Conservation (phyloP, 2,888 invertebrate species). For the Stenolophus ochropezus region DNA sequence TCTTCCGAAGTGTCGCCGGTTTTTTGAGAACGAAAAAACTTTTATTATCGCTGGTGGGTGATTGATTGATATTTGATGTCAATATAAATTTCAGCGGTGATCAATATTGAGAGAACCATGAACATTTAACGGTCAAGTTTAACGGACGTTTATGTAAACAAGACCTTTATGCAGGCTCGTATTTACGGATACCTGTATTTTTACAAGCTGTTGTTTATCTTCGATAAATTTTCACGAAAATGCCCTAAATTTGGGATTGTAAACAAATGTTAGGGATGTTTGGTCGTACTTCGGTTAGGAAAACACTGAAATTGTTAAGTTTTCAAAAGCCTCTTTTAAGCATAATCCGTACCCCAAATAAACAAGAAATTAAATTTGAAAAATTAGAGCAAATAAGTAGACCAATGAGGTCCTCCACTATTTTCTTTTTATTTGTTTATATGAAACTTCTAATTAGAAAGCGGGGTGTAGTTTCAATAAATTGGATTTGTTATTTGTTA, state of each 20-base stretch:
- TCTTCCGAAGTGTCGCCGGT: neutral
- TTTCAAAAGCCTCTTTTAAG: no score
- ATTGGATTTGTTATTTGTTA: no score
- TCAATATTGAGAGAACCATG: slow-evolving; percentile 52
- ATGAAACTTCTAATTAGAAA: no score
- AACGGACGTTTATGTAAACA: slow-evolving; percentile 9
- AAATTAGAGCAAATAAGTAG: no score
- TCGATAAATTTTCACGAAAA: no score
- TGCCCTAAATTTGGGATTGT: neutral
- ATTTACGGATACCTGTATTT: slow-evolving; percentile 10
- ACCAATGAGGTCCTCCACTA: no score
- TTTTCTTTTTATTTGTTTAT: no score
- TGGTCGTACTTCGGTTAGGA: neutral
- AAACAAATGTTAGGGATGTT: neutral
- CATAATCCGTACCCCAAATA: no score
- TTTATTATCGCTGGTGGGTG: slow-evolving; percentile 37
- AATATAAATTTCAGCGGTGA: slow-evolving; percentile 51
- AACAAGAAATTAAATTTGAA: no score
- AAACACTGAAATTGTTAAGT: neutral
- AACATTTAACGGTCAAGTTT: slow-evolving; percentile 41
- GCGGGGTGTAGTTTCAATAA: no score
- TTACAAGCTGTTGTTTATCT: neutral
- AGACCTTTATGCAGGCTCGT: neutral
- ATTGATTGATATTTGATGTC: slow-evolving; percentile 56
- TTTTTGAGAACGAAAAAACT: neutral